Evolutionary conservation across 2,113 vertebrate species (phyloP).

Genomic region (Chamaea fasciata): DNA sequence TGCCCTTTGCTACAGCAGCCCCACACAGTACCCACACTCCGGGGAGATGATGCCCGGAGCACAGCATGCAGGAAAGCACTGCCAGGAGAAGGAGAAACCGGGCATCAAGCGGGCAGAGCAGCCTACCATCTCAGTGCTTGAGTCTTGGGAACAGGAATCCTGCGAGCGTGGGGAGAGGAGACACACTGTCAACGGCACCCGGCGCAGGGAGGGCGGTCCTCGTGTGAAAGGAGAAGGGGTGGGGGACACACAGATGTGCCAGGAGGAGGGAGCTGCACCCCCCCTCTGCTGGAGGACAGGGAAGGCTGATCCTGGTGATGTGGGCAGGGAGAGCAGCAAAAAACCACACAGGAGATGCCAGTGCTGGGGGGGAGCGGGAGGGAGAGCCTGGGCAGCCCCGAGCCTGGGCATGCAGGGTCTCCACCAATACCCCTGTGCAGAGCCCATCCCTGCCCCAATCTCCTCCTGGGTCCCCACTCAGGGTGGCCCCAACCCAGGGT

Average conservation of each 20-base stretch:
- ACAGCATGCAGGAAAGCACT: conserved; percentile 16
- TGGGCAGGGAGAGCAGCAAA: neutral
- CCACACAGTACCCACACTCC: neutral
- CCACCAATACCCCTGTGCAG: rapidly evolving
- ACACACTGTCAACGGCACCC: conserved; percentile 13
- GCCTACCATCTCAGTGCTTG: conserved; percentile 52
- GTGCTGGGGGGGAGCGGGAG: neutral
- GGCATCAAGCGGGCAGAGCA: conserved; percentile 28
- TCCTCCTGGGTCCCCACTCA: neutral
- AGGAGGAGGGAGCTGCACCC: neutral
- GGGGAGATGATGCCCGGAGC: neutral
- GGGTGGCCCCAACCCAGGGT: neutral
- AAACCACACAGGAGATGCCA: neutral
- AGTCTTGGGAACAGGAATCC: conserved; percentile 49
- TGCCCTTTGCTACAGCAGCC: neutral
- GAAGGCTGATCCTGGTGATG: neutral
- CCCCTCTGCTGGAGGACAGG: neutral
- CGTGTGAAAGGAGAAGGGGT: neutral
- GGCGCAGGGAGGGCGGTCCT: neutral
- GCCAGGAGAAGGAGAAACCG: neutral
- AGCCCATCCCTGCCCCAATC: neutral
- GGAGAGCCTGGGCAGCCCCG: neutral
- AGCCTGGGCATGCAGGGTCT: neutral
- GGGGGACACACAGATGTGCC: neutral
- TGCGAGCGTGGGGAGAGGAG: conserved; percentile 46